Evolutionary conservation across 37 sponge, comb jelly and placozoan genomes (phyloP), one percentile per base, ranked within the genome.

Genomic region (Axinella damicornis): DNA sequence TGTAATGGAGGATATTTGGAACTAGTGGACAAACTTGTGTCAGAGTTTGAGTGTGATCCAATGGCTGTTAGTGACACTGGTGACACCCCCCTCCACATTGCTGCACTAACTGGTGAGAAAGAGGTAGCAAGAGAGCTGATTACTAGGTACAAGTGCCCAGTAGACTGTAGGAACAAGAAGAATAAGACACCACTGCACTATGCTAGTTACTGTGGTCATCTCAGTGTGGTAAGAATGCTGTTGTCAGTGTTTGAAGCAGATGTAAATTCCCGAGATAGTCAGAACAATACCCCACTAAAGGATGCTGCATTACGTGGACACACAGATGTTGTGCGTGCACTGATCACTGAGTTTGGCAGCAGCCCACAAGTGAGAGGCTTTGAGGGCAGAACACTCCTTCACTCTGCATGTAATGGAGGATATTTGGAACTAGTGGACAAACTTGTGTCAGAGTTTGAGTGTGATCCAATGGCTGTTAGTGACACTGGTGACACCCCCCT

Each of bases 261-360:
- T 57, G 36, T 76, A 15, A 55, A 59, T 28, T 32, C 60, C 12
- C 22, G 5, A 64, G 53, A 78, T 78, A 5, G 31, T 38, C 24
- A 78, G 21, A 25, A 40, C 62, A 16, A 16, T 25, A 62, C 79
- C 20, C 65, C 79, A 39, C 65, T 78, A 12, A 4, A 19, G 9
- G 2, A 40, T 5, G 72, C 83, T n/a, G 83, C 83, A 9, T 19
- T 38, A 53, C 9, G 54, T 55, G 72, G 32, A 35, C 62, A 70
- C 31, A 31, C 69, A 40, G 60, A 78, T 41, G 63, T 71, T 39
- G 71, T 78, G 28, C 9, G 52, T 16, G 21, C 28, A 30, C 64
- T 85, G 62, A 59, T 85, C 25, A 53, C 53, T 35, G 78, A 78
- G 63, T 85, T 78, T 75, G 76, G 76, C 39, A 22, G 64, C 33